These are phyloP conservation scores for Ianthella basta DNA, from an alignment of 37 sponge, comb jelly and placozoan genomes.

Conservation along the genomic window DNA sequence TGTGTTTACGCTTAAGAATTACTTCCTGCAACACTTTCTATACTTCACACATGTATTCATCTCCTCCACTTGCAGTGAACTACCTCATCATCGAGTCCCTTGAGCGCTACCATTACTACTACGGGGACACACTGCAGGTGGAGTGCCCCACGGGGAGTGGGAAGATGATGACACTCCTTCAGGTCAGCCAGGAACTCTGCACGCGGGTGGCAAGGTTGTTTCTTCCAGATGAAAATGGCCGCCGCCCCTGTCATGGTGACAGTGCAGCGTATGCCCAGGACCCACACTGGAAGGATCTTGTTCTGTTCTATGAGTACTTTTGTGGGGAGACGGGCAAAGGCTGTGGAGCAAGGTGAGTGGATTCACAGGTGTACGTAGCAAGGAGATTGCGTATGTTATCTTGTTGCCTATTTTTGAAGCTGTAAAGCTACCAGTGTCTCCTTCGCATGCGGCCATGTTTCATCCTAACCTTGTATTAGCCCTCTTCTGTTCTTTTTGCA, in stretches of 20 bases:
- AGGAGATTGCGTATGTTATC: too few relatives aligned
- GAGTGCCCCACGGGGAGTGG: constrained; percentile 93
- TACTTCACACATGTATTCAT: neutral
- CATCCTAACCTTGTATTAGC: too few relatives aligned
- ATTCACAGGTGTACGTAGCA: too few relatives aligned
- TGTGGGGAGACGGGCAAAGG: constrained; percentile 92
- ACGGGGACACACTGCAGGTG: constrained; percentile 85
- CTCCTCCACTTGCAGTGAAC: constrained; percentile 61
- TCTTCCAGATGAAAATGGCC: constrained; percentile 70
- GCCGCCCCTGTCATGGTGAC: constrained; percentile 92
- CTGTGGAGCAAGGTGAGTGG: constrained; percentile 92
- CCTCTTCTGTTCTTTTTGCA: too few relatives aligned
- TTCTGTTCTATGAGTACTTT: constrained; percentile 97
- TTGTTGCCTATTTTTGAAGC: neutral
- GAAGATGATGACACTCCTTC: constrained; percentile 68
- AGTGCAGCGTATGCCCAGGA: constrained; percentile 70
- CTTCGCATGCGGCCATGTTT: too few relatives aligned
- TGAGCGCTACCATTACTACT: constrained; percentile 93
- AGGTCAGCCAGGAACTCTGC: constrained; percentile 84
- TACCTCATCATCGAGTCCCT: constrained; percentile 90
- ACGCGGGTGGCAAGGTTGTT: constrained; percentile 64
- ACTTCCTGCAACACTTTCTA: neutral
- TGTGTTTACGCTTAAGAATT: too few relatives aligned
- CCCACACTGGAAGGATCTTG: constrained; percentile 90
- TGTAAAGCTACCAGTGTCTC: neutral